Evolutionary conservation across 2,113 vertebrate species (phyloP), one percentile per base, ranked within the genome.

Genomic region (Thamnophis sirtalis): DNA sequence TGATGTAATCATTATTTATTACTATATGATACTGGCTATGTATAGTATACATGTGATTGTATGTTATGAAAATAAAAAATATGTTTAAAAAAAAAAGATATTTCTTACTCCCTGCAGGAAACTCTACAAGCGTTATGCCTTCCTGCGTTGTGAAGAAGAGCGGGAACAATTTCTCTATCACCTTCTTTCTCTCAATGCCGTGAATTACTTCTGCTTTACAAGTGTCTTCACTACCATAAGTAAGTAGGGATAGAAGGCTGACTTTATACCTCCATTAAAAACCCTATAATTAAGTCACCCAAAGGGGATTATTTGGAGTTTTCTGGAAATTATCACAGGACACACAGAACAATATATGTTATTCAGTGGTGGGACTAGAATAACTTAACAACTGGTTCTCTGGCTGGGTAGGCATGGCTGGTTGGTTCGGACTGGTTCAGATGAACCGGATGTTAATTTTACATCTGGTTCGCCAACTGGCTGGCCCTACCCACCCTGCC

Each of bases 151-250:
- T 19, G 99, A 99, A 91, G 99, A 99, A 90, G 99, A 99, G 95
- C 97, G 99, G 92, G 99, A 99, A 10, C 99, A 99, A 97, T 99
- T 99, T 92, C 97, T 99, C 3, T 99, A 98, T 97, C 99, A 99
- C 96, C 98, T 99, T 49, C 98, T 99, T 10, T 99, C 99, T 0
- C 98, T 99, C 94, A 99, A 99, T 9, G 98, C 99, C 0, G 98
- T 99, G 96, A 99, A 99, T 97, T 99, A 99, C 93, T 99, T 99
- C 98, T 99, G 99, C 97, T 99, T 99, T 96, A 99, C 99, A 84
- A 98, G 98, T 0, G 98, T 98, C 94, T 99, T 99, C 97, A 98
- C 99, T 94, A 99, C 98, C 6, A 98, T 98, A 96, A 97, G 98
- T 99, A 96, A 97, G 98, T 98, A 93, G 94, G 60, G 50, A 63